Conservation (phyloP, 2,888 invertebrate genomes). For the Spilosoma lubricipeda region DNA sequence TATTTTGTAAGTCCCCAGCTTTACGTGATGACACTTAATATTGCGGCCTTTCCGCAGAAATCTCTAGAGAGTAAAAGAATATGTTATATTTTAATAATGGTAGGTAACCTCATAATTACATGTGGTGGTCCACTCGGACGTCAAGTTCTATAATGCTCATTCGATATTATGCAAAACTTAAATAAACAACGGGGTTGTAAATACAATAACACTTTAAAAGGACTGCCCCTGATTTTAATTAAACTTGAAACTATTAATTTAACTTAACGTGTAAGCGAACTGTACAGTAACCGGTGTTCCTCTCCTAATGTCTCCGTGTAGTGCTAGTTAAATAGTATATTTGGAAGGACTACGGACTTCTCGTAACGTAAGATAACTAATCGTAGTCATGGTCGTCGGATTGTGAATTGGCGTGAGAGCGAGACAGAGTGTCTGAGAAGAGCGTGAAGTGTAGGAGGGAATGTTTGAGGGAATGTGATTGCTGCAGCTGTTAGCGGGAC, state of each 20-base stretch:
- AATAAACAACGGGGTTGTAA: conserved; percentile 72
- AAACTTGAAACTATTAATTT: conserved; percentile 74
- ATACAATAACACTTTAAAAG: conserved; percentile 71
- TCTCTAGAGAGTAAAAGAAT: conserved; percentile 68
- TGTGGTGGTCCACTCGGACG: conserved; percentile 74
- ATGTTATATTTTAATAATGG: conserved; percentile 83
- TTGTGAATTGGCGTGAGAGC: conserved; percentile 62
- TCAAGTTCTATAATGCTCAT: conserved; percentile 81
- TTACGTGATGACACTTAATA: conserved; percentile 82
- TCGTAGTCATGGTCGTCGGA: conserved; percentile 66
- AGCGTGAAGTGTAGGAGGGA: conserved; percentile 44
- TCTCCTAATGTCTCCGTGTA: conserved; percentile 83
- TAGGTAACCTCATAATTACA: conserved; percentile 64
- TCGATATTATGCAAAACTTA: conserved; percentile 68
- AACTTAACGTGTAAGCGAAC: conserved; percentile 72
- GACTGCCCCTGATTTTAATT: conserved; percentile 76
- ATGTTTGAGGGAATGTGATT: conserved; percentile 42
- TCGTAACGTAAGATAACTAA: conserved; percentile 71
- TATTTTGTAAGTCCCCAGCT: conserved; percentile 86
- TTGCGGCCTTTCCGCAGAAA: conserved; percentile 79
- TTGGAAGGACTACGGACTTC: conserved; percentile 73
- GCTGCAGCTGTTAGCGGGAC: conserved; percentile 76
- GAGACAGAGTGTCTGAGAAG: conserved; percentile 39
- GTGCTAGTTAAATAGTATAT: conserved; percentile 77
- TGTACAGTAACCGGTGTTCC: conserved; percentile 86